Percentiles rank a stretch among this genome's conserved stretches.
phyloP scores from a whole-genome alignment of 2,797 vertebrate species.

The Delichon dasypus region DNA sequence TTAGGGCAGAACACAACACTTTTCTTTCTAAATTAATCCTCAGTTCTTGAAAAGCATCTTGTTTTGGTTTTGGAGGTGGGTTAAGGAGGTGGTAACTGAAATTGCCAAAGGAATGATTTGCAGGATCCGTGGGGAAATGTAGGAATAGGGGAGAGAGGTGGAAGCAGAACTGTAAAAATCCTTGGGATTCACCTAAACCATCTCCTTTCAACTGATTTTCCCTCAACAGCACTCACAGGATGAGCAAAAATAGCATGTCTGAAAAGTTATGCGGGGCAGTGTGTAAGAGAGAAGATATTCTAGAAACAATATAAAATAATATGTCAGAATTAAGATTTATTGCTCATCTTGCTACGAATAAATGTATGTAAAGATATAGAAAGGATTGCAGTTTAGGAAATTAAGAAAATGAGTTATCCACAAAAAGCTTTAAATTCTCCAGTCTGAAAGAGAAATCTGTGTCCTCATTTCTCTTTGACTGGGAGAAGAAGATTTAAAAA shows the following conservation, averaged over 20 bases:
- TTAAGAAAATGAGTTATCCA: neutral
- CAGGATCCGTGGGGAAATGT: neutral
- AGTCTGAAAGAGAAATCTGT: neutral
- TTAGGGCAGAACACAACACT: fast-evolving
- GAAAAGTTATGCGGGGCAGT: neutral
- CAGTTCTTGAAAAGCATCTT: fast-evolving
- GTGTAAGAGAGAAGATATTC: neutral
- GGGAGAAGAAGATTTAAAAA: neutral
- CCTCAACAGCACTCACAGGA: fast-evolving
- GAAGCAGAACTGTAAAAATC: neutral
- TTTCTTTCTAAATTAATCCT: neutral
- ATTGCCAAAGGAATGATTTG: neutral
- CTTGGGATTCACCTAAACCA: neutral
- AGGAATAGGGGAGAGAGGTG: neutral
- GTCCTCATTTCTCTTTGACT: neutral
- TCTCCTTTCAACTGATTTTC: neutral
- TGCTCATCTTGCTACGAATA: neutral
- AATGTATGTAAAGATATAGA: neutral
- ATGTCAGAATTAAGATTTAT: neutral
- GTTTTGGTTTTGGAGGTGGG: too few species aligned
- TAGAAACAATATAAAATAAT: neutral
- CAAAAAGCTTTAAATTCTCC: neutral
- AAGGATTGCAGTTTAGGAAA: neutral
- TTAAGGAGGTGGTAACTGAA: neutral
- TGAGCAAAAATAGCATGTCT: neutral